phyloP scores from a whole-genome alignment of 2,888 invertebrate genomes.

The Drosophila cracens region DNA sequence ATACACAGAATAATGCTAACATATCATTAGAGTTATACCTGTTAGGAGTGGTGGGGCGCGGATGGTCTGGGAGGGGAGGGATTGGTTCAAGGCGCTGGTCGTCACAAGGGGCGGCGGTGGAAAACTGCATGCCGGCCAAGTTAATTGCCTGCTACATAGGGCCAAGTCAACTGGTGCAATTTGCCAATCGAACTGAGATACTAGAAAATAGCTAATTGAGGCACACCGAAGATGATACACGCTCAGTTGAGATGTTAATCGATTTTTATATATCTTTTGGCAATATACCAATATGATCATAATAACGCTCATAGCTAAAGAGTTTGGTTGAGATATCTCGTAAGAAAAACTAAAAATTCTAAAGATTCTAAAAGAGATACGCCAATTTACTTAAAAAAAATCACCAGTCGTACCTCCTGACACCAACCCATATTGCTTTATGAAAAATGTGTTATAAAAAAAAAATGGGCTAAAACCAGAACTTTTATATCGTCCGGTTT shows the following conservation, averaged over 20 bases:
- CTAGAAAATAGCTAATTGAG: background rate
- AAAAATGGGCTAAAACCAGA: background rate
- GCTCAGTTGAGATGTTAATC: background rate
- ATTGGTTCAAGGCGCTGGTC: slow-evolving; percentile 31
- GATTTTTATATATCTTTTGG: background rate
- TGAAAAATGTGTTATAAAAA: background rate
- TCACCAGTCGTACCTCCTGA: background rate
- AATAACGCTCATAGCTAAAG: background rate
- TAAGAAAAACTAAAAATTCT: background rate
- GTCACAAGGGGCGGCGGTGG: slow-evolving; percentile 26
- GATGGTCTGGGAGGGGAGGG: background rate
- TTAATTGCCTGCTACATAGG: slow-evolving; percentile 58
- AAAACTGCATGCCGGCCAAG: slow-evolving; percentile 20
- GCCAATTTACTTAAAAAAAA: background rate
- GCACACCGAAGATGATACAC: background rate
- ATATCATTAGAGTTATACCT: slow-evolving; percentile 64
- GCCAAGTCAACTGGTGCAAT: slow-evolving; percentile 41
- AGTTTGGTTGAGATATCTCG: background rate
- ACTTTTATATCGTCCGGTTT: background rate
- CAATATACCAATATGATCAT: background rate
- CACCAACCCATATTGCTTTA: background rate
- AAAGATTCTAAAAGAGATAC: no score
- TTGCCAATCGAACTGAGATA: slow-evolving; percentile 34
- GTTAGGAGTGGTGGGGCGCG: background rate
- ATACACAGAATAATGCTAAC: slow-evolving; percentile 44